These are phyloP conservation scores for Plestiodon gilberti DNA, from an alignment of 2,113 vertebrate species.

Conservation along the genomic window DNA sequence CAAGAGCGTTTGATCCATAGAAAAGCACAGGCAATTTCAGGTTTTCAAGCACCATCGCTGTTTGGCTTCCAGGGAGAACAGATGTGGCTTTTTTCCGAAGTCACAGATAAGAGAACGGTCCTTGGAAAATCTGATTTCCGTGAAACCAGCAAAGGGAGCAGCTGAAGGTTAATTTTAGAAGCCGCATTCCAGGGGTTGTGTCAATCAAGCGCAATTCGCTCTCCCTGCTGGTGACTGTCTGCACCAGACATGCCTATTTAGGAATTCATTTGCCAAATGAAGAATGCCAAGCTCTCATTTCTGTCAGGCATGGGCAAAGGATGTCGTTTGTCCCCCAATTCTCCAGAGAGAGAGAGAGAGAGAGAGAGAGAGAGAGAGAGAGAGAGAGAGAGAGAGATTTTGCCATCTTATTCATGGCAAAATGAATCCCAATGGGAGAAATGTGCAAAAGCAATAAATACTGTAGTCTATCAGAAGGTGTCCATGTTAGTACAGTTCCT, in stretches of 20 bases:
- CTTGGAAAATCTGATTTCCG: neutral
- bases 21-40: conserved; percentile 26
- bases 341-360: too few relatives aligned
- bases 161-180: conserved; percentile 45
- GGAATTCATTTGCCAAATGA: conserved; percentile 41
- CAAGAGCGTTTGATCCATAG: neutral
- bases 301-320: neutral
- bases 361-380: too few relatives aligned
- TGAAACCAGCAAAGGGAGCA: conserved; percentile 15
- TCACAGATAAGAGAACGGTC: conserved; percentile 19
- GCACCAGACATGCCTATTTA: conserved; percentile 38
- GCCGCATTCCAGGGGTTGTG: neutral
- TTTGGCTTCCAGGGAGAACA: conserved; percentile 16
- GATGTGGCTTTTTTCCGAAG: neutral
- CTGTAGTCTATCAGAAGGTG: too few relatives aligned
- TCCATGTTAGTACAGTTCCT: too few relatives aligned
- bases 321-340: neutral
- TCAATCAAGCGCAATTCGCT: conserved; percentile 57
- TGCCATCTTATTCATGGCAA: too few relatives aligned
- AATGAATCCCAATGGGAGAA: too few relatives aligned
- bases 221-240: conserved; percentile 32
- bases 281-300: neutral
- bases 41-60: neutral
- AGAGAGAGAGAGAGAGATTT: too few relatives aligned
- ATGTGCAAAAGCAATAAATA: too few relatives aligned